These are phyloP conservation scores for Protodeltote pygarga DNA, from an alignment of 2,888 invertebrate species.

Conservation along the genomic window DNA sequence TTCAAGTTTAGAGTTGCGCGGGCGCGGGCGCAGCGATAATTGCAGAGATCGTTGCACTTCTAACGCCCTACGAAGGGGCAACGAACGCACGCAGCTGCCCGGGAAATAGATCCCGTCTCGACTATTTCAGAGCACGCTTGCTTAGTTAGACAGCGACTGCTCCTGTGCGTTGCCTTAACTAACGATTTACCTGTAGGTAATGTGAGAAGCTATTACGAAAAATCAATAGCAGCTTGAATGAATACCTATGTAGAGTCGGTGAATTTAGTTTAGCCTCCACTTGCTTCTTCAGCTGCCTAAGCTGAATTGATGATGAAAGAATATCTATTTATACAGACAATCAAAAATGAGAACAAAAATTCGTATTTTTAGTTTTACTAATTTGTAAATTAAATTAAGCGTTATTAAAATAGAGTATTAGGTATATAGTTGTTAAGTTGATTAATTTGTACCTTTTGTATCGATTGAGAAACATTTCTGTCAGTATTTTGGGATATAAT, in stretches of 20 bases:
- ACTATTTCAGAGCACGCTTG: slow-evolving; percentile 83
- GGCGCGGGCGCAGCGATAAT: slow-evolving; percentile 72
- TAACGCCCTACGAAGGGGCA: slow-evolving; percentile 83
- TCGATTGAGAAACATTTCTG: too few relatives aligned
- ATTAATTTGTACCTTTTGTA: too few relatives aligned
- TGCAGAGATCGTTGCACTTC: slow-evolving; percentile 85
- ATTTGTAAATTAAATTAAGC: too few relatives aligned
- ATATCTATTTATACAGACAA: too few relatives aligned
- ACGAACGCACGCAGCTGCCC: slow-evolving; percentile 85
- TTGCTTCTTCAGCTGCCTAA: neutral
- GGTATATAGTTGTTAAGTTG: too few relatives aligned
- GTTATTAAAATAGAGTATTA: too few relatives aligned
- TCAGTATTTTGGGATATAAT: too few relatives aligned
- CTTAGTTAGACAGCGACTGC: slow-evolving; percentile 70
- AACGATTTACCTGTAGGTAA: slow-evolving; percentile 76
- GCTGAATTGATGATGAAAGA: too few relatives aligned
- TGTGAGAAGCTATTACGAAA: slow-evolving; percentile 62
- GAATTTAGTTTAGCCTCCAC: neutral
- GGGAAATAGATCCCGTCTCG: slow-evolving; percentile 85
- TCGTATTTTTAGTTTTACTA: too few relatives aligned
- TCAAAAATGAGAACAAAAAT: too few relatives aligned
- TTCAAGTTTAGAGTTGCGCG: slow-evolving; percentile 82
- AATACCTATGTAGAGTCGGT: slow-evolving; percentile 4
- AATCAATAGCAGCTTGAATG: slow-evolving; percentile 45
- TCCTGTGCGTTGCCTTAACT: slow-evolving; percentile 63